Base-by-base conservation (phyloP, 2,113 vertebrate species). In the Spea multiplicata region DNA sequence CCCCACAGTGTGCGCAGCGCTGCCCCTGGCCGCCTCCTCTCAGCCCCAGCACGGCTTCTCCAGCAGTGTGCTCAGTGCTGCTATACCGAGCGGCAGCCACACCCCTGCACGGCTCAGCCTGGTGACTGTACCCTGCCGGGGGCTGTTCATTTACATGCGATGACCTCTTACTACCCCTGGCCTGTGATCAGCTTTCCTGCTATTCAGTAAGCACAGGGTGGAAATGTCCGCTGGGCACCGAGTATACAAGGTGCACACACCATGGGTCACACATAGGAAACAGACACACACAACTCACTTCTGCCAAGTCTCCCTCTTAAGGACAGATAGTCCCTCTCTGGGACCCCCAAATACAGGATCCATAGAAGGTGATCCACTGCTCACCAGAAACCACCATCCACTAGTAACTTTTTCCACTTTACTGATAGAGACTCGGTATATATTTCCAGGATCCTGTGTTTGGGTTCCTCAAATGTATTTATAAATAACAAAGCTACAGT, bases 41-140 rank as follows among this genome's bases (percentile, higher is more conserved):
- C 65, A 44, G 8, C 65, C 57, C 55, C 13, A 13, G 61, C 46
- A 73, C 71, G 8, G 64, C 9, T 3, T 10, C 66, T 47, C 53
- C 71, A 73, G 71, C 71, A 45, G 30, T 30, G 30, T 30, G 46
- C 57, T 84, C 84, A n/a, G 61, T 84, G 82, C 88, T 82, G 90
- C 88, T 92, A 88, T 85, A 82, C 83, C 74, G 86, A 85, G 75
- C 57, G 7, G 77, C 87, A 61, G 84, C 91, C 90, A 84, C 95
- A 87, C 93, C 93, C 91, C 90, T 85, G 84, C 64, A 46, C 84
- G 59, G 89, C 84, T 62, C 52, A 2, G 53, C 55, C 75, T 0
- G 8, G 77, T 0, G 5, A 47, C 77, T 13, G 84, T 76, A 53
- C 6, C 74, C 82, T 8, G 12, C 68, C 3, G 0, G 1, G 44